Conservation (phyloP, 2,797 vertebrate genomes). For the Malacoraja senta region DNA sequence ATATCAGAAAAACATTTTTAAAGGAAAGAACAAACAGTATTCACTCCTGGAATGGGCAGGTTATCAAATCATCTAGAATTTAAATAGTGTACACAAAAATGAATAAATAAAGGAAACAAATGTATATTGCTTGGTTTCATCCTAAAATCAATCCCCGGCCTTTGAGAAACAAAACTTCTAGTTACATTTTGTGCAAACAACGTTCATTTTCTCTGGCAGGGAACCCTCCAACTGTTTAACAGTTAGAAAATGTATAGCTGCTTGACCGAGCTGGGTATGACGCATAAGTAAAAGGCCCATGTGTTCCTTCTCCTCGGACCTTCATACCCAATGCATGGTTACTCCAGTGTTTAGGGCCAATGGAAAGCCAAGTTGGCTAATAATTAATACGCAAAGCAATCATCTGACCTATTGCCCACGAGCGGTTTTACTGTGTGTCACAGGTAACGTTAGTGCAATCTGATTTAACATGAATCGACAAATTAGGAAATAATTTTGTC, state of each 20-base stretch:
- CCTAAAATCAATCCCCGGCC: neutral
- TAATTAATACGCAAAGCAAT: neutral
- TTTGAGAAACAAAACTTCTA: neutral
- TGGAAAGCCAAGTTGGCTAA: neutral
- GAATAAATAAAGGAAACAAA: neutral
- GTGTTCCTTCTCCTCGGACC: neutral
- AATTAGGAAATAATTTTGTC: neutral
- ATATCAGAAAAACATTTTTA: neutral
- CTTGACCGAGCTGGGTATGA: neutral
- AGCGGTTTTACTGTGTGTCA: neutral
- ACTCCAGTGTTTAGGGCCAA: neutral
- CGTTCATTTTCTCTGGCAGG: neutral
- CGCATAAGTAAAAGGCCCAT: neutral
- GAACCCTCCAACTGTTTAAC: neutral
- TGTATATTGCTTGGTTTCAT: neutral
- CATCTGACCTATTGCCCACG: neutral
- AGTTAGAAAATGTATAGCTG: neutral
- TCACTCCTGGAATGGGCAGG: neutral
- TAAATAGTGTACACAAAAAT: neutral
- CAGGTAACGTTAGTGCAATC: neutral
- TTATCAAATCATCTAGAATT: neutral
- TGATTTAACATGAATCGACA: neutral
- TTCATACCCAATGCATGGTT: neutral
- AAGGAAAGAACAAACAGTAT: neutral
- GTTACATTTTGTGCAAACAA: neutral